These are phyloP conservation scores for Lomographa bimaculata DNA, from an alignment of 2,888 invertebrate species.

Conservation along the genomic window DNA sequence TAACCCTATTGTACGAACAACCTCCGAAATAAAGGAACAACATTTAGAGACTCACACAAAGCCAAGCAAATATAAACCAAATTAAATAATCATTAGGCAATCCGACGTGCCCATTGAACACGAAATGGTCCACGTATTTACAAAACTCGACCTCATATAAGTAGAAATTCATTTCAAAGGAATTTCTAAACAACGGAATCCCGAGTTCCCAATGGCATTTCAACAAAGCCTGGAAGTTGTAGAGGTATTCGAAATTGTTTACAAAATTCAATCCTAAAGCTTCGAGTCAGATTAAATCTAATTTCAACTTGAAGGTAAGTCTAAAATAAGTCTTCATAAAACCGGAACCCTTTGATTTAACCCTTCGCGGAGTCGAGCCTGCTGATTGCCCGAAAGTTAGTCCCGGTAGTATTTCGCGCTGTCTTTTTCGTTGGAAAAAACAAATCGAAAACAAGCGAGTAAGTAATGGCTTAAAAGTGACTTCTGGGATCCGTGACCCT, in stretches of 20 bases:
- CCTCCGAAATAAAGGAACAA: constrained; percentile 15
- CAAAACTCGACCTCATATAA: constrained; percentile 71
- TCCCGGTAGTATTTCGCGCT: constrained; percentile 65
- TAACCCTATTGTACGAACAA: constrained; percentile 1
- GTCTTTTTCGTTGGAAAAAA: constrained; percentile 74
- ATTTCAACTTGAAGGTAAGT: constrained; percentile 83
- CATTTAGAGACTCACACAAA: constrained; percentile 30
- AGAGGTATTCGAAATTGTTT: constrained; percentile 83
- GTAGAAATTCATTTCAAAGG: constrained; percentile 78
- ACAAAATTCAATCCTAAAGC: constrained; percentile 84
- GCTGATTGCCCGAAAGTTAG: constrained; percentile 81
- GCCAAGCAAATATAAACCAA: constrained; percentile 54
- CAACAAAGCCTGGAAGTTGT: constrained; percentile 81
- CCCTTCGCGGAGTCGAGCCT: constrained; percentile 74
- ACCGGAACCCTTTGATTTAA: constrained; percentile 83
- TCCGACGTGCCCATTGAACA: constrained; percentile 55
- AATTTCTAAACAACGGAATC: constrained; percentile 77
- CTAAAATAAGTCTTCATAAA: constrained; percentile 84
- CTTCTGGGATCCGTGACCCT: constrained; percentile 58
- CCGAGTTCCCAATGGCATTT: constrained; percentile 79
- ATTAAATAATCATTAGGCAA: constrained; percentile 63
- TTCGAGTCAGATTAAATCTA: constrained; percentile 83
- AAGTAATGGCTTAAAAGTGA: constrained; percentile 77
- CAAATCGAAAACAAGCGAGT: constrained; percentile 78
- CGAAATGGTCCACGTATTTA: constrained; percentile 60